Conservation (phyloP, 1,140 invertebrate species). For the Nasonia longicornis region DNA sequence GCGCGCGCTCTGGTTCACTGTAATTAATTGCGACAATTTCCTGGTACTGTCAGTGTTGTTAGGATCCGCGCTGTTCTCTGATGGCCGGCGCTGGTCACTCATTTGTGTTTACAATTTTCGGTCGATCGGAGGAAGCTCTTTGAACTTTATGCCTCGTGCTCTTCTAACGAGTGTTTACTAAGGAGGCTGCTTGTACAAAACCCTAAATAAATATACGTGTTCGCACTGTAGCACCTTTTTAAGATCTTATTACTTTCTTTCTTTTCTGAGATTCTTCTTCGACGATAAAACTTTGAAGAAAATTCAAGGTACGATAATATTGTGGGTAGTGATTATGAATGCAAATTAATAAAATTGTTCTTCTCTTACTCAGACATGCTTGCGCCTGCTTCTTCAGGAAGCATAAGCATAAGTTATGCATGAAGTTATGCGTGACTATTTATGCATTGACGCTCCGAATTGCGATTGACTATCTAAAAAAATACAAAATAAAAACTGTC, state of each 20-base stretch:
- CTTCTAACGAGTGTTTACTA: background rate
- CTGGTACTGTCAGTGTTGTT: background rate
- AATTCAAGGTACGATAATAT: background rate
- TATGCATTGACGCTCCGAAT: no score
- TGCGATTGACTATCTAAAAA: background rate
- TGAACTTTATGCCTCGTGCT: background rate
- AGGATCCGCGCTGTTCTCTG: background rate
- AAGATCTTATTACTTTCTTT: constrained; percentile 2
- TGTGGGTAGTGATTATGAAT: no score
- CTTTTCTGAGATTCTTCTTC: background rate
- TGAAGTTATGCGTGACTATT: background rate
- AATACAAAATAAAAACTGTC: no score
- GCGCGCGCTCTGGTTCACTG: background rate
- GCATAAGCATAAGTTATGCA: background rate
- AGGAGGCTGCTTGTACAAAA: background rate
- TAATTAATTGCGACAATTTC: background rate
- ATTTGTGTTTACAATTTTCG: background rate
- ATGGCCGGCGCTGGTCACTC: background rate
- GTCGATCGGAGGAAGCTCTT: background rate
- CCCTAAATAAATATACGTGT: background rate
- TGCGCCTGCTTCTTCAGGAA: background rate
- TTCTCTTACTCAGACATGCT: background rate
- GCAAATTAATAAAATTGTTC: background rate
- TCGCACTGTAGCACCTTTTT: background rate
- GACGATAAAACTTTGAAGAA: no score